Percentiles rank a stretch among this genome's conserved stretches.
phyloP scores from a whole-genome alignment of 2,113 vertebrate genomes.

The Tinamus guttatus region DNA sequence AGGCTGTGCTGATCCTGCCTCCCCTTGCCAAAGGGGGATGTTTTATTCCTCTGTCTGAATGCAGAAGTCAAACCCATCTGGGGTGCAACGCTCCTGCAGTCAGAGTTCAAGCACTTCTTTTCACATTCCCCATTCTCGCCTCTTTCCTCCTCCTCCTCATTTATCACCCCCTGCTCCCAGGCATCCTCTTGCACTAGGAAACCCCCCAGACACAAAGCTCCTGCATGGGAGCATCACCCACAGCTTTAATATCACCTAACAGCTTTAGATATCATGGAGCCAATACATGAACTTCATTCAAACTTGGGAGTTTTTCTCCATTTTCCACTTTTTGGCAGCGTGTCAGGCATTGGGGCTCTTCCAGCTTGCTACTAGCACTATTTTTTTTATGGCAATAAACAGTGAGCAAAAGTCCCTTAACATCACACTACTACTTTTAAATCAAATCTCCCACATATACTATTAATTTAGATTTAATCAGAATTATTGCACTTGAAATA shows the following conservation, averaged over 20 bases:
- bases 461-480: neutral
- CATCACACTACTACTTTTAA: neutral
- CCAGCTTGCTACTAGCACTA: neutral
- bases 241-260: no score
- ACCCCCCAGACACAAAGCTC: neutral
- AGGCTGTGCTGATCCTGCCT: neutral
- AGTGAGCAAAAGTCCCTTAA: neutral
- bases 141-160: neutral
- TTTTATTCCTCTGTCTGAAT: neutral
- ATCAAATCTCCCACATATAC: neutral
- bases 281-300: neutral
- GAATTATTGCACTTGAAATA: neutral
- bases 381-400: neutral
- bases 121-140: neutral
- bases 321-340: neutral
- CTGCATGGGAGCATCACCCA: accelerated
- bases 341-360: neutral
- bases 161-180: constrained; percentile 13
- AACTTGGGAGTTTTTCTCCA: neutral
- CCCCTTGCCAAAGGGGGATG: neutral
- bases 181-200: neutral
- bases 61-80: constrained; percentile 36
- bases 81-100: neutral
- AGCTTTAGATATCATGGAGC: neutral
- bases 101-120: constrained; percentile 43